These are phyloP conservation scores for Podabrus alpinus DNA, from an alignment of 2,888 invertebrate species.

Conservation along the genomic window DNA sequence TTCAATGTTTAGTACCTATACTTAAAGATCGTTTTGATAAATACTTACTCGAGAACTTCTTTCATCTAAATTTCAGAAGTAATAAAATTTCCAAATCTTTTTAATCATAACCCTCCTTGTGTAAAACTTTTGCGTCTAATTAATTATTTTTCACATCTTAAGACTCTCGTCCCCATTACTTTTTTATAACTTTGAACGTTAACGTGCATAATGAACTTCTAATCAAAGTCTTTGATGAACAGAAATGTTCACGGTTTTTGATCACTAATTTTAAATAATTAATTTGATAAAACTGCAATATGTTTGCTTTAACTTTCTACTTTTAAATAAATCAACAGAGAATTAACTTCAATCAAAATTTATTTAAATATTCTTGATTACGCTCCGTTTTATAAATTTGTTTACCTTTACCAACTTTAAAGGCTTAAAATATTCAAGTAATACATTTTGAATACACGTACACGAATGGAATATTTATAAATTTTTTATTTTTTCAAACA, in stretches of 20 bases:
- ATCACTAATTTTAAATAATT: slow-evolving; percentile 24
- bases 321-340: not conserved
- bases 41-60: not conserved
- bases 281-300: not conserved
- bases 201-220: slow-evolving; percentile 28
- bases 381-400: slow-evolving; percentile 27
- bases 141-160: slow-evolving; percentile 29
- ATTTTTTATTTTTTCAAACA: not conserved
- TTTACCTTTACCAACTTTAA: slow-evolving; percentile 1
- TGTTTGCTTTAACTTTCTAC: not conserved
- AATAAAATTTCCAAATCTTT: slow-evolving; percentile 23
- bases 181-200: slow-evolving; percentile 20
- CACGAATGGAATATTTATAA: not conserved
- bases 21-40: not conserved
- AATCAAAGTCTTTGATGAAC: slow-evolving; percentile 25
- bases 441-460: not conserved
- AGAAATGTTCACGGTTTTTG: slow-evolving; percentile 20
- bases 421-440: not conserved
- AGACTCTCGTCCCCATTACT: slow-evolving; percentile 12
- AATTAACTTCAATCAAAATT: not conserved
- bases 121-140: slow-evolving; percentile 21
- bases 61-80: not conserved
- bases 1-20: not conserved
- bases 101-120: slow-evolving; percentile 6
- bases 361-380: not conserved